Evolutionary conservation across 2,797 vertebrate species (phyloP).

Genomic region (Chromis chromis): DNA sequence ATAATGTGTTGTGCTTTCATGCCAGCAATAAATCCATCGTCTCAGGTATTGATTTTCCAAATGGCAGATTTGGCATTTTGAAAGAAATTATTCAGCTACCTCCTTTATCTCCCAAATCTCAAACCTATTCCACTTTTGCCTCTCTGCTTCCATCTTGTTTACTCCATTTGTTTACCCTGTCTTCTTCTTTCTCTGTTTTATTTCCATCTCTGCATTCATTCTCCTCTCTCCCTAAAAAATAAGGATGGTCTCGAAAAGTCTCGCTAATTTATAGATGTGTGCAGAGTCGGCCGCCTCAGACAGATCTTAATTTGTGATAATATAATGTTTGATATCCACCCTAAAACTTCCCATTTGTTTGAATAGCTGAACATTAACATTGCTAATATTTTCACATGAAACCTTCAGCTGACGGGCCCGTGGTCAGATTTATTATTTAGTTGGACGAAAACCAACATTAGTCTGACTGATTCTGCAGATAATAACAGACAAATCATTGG

Average conservation of each 20-base stretch:
- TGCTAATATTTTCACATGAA: constrained; percentile 54
- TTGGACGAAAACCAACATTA: constrained; percentile 48
- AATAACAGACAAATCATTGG: constrained; percentile 29
- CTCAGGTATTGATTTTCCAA: constrained; percentile 38
- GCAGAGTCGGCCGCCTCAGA: constrained; percentile 17
- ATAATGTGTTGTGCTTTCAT: constrained; percentile 41
- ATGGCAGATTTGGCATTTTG: constrained; percentile 46
- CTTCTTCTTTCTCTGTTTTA: not conserved
- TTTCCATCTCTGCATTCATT: not conserved
- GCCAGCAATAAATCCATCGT: constrained; percentile 40
- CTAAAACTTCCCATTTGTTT: constrained; percentile 54
- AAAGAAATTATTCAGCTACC: constrained; percentile 22
- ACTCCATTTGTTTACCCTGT: constrained; percentile 26
- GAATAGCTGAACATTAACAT: constrained; percentile 41
- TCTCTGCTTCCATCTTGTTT: constrained; percentile 18
- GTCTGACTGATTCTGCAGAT: constrained; percentile 17
- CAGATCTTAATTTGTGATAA: constrained; percentile 39
- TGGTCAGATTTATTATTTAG: constrained; percentile 42
- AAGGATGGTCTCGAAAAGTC: not conserved
- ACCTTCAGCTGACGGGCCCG: constrained; percentile 30
- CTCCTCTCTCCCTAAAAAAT: not conserved
- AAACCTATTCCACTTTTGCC: not conserved
- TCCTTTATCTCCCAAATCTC: constrained; percentile 34
- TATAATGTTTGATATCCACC: constrained; percentile 42
- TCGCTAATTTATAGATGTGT: constrained; percentile 29